Conservation (phyloP, 2,797 vertebrate genomes). For the Alectoris magna region DNA sequence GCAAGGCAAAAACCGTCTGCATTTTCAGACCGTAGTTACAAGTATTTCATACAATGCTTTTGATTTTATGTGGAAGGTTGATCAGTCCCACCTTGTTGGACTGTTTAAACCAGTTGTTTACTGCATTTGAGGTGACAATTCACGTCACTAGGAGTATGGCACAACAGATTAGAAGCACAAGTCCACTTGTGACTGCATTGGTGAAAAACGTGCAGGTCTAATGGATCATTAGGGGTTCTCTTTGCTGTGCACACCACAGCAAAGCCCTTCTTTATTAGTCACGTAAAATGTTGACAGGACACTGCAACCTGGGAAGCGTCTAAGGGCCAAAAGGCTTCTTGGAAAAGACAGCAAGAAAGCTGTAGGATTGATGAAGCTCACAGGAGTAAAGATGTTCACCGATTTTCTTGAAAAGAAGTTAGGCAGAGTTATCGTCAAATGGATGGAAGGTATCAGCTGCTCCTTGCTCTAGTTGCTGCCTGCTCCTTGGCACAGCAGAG, state of each 20-base stretch:
- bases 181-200: background rate
- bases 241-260: slow-evolving; percentile 28
- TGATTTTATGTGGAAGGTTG: background rate
- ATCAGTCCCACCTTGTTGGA: background rate
- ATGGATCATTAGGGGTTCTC: slow-evolving; percentile 16
- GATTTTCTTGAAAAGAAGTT: slow-evolving; percentile 15
- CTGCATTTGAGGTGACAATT: background rate
- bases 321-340: background rate
- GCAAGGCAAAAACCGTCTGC: background rate
- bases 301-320: background rate
- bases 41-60: background rate
- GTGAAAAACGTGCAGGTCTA: slow-evolving; percentile 29
- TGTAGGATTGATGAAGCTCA: background rate
- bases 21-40: background rate
- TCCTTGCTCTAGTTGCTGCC: background rate
- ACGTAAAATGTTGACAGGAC: slow-evolving; percentile 6
- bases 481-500: slow-evolving; percentile 8
- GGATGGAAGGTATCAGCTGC: background rate
- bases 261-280: slow-evolving; percentile 46
- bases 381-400: background rate
- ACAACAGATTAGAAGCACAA: slow-evolving; percentile 10
- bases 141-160: background rate
- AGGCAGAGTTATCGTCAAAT: background rate
- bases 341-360: slow-evolving; percentile 9
- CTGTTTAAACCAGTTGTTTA: background rate